Evolutionary conservation across 2,113 vertebrate species (phyloP), one percentile per base, ranked within the genome.

Genomic region (Tonatia bakeri): DNA sequence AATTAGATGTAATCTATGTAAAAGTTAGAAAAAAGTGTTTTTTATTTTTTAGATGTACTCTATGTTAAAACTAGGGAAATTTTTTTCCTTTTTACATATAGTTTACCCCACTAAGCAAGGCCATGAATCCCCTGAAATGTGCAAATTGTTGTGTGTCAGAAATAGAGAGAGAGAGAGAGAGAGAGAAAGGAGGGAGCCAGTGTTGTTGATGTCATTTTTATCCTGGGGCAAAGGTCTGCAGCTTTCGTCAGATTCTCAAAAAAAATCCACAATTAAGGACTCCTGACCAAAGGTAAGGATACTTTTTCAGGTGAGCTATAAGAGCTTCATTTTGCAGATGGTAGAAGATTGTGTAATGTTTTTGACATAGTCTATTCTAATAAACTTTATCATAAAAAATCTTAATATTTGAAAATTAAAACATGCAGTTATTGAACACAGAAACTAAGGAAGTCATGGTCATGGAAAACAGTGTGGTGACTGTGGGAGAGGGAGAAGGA

Each of bases 371-470:
- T 45, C 6, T 97, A 95, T 91, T 90, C 70, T 75, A 88, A 59
- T 77, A 87, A 43, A 9, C 4, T 61, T 59, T 95, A 22, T 65
- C 10, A 50, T 84, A 6, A 80, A 83, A 84, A 95, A 26, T 83
- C 38, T 28, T 88, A 65, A 85, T 83, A 22, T 59, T 91, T 75
- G 54, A 94, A 79, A 91, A 31, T 93, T 61, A 90, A 96, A 96
- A 64, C 28, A 6, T 64, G 61, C 61, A 64, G 14, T 64, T 64
- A 64, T 64, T 64, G 61, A 64, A 64, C 61, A 64, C 24, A 31
- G 61, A 31, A 28, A 64, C 28, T 31, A 64, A 31, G 13, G 28
- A 64, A 64, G 61, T 31, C 61, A 64, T 31, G 28, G 28, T 14
- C 61, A 31, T 15, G 13, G 61, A 64, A 4, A 28, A 15, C 61